These are phyloP conservation scores for Gephyroberyx darwinii DNA, from an alignment of 2,797 vertebrate genomes.

Conservation along the genomic window DNA sequence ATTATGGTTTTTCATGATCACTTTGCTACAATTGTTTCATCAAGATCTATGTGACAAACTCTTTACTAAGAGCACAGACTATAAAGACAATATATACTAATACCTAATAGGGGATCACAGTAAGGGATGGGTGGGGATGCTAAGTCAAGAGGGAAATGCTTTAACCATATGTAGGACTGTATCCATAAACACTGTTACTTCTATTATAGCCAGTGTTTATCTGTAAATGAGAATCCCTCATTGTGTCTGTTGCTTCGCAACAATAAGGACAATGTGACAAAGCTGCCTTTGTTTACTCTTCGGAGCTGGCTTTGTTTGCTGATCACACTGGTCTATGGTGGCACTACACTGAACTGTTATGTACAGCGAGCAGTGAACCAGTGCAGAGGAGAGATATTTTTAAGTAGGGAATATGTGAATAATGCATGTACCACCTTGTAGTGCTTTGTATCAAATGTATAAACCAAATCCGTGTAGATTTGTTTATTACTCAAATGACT, in stretches of 20 bases:
- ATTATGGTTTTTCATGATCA: background rate
- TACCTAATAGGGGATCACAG: background rate
- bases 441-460: background rate
- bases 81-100: background rate
- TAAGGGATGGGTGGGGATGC: conserved; percentile 1
- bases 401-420: no score
- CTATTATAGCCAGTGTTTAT: background rate
- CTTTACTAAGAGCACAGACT: background rate
- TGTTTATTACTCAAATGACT: background rate
- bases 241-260: conserved; percentile 20
- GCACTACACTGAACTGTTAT: background rate
- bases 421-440: background rate
- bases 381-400: background rate
- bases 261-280: conserved; percentile 30
- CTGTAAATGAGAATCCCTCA: background rate
- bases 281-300: conserved; percentile 51
- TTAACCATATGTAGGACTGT: background rate
- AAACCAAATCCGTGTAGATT: background rate
- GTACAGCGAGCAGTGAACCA: background rate
- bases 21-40: conserved; percentile 1
- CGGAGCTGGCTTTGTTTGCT: conserved; percentile 49
- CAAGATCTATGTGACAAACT: background rate
- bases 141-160: background rate
- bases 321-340: conserved; percentile 33
- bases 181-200: background rate